Evolutionary conservation across 2,113 vertebrate genomes (phyloP), one percentile per base, ranked within the genome.

Genomic region (Callithrix jacchus): DNA sequence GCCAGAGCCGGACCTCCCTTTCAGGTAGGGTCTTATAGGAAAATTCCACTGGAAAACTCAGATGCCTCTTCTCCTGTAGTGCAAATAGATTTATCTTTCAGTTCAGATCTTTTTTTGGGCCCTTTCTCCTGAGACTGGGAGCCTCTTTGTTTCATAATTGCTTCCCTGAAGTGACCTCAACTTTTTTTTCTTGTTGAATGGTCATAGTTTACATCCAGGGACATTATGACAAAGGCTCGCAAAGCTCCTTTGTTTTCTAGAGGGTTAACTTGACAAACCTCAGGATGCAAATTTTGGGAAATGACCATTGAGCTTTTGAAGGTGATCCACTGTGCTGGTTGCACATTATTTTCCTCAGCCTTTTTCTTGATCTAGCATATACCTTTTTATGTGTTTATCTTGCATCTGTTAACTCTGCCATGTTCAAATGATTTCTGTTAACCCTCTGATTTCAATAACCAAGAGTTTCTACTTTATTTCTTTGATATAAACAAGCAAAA

Each of bases 91-190:
- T 93, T 93, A 66, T 97, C 92, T 97, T 95, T 79, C 83, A 80
- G 91, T 94, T 74, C 76, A 92, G 89, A 96, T 94, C 91, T 94
- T 94, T 93, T 97, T 96, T 93, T 94, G 95, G 85, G 87, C 71
- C 91, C 85, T 95, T 96, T 97, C 96, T 97, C 96, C 49, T 12
- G 95, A 94, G 96, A 93, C 96, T 32, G n/a, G 80, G 68, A 97
- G 96, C 17, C 37, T 95, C 76, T 54, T 80, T 91, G 86, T 97
- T 94, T 98, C 91, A 91, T 97, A 97, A 97, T 76, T 91, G 91
- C 93, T 79, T 97, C 86, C 96, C 93, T 93, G 92, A 74, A 47
- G 91, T 3, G 70, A 92, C 95, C 80, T 95, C 96, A 95, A 93
- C 96, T 89, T 90, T 87, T 94, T 84, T 83, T 40, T 93, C 76